phyloP scores from a whole-genome alignment of 2,113 vertebrate species.

The Prochilodus magdalenae region DNA sequence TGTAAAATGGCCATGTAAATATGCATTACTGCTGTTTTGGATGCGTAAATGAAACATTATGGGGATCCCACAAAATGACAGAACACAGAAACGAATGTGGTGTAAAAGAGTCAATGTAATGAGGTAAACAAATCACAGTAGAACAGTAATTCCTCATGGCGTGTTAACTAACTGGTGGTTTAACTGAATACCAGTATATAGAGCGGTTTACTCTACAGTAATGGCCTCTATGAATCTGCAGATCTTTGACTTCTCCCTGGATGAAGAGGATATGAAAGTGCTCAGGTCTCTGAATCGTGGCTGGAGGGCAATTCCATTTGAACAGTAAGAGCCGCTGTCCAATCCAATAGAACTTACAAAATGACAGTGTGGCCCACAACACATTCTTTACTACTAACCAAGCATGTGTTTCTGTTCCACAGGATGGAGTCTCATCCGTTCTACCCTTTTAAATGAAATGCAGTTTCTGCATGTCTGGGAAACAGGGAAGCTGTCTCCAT shows the following conservation, averaged over 20 bases:
- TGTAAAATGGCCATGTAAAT: no score
- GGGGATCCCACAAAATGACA: no score
- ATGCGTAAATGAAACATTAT: no score
- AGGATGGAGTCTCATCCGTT: conserved; percentile 76
- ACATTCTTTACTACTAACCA: background rate
- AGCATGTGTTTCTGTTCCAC: conserved; percentile 29
- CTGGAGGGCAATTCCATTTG: conserved; percentile 60
- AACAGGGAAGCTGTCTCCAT: background rate
- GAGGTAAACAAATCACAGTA: background rate
- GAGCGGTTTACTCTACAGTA: background rate
- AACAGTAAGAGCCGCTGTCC: conserved; percentile 58
- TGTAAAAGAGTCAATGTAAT: no score
- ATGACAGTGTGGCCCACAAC: background rate
- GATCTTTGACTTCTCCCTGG: conserved; percentile 79
- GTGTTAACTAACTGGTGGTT: background rate
- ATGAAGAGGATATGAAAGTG: conserved; percentile 67
- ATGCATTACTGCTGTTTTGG: no score
- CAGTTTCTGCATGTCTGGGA: background rate
- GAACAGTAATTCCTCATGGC: background rate
- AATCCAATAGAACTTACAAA: background rate
- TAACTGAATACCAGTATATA: background rate
- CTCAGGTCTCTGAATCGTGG: conserved; percentile 72
- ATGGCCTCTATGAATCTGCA: conserved; percentile 49
- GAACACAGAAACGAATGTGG: no score
- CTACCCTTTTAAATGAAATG: conserved; percentile 71